Conservation (phyloP, 2,113 vertebrate species). For the Litocranius walleri region DNA sequence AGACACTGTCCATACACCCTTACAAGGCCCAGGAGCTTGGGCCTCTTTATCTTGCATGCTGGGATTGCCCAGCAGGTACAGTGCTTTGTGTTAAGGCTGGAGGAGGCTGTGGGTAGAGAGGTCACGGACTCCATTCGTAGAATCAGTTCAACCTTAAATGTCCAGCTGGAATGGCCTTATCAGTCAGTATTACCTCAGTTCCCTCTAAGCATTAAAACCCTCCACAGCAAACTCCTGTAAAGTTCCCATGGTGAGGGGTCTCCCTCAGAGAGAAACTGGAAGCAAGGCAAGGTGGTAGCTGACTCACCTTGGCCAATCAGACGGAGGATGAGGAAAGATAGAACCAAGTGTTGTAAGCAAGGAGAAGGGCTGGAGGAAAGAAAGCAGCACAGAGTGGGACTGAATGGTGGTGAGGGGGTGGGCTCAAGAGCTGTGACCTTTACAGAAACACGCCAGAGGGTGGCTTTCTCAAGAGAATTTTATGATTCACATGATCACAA, state of each 20-base stretch:
- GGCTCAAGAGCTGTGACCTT: neutral
- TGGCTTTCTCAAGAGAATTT: neutral
- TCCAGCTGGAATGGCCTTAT: neutral
- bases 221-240: neutral
- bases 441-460: neutral
- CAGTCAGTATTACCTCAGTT: neutral
- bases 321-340: neutral
- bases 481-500: neutral
- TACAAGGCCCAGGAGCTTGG: neutral
- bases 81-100: neutral
- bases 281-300: neutral
- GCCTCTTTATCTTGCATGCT: neutral
- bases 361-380: neutral
- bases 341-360: neutral
- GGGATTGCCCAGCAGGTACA: neutral
- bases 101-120: neutral
- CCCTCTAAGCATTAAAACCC: neutral
- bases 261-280: neutral
- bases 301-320: neutral
- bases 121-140: accelerated
- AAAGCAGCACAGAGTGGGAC: neutral
- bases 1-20: neutral
- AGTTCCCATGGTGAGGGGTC: neutral
- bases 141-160: neutral
- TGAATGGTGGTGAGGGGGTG: neutral